A percentile compares a stretch with the other conserved stretches of the same genome.
Conservation (phyloP, 2,113 vertebrate species). For the Myrmophylax atrothorax region DNA sequence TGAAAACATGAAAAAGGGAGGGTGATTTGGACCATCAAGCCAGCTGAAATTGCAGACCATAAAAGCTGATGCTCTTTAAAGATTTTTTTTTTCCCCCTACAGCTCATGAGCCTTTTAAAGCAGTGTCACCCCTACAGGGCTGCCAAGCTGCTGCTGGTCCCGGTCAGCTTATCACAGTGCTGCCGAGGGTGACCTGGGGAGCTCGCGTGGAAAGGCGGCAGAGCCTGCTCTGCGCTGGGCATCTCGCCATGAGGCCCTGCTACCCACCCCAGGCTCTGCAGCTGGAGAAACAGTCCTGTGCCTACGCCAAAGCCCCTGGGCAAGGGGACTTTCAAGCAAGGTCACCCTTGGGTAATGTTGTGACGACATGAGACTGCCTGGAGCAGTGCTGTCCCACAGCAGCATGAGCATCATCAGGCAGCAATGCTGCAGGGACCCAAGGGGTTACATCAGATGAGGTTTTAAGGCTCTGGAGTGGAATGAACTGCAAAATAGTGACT, state of each 20-base stretch:
- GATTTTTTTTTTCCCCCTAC: constrained; percentile 12
- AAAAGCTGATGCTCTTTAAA: constrained; percentile 65
- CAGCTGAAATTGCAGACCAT: constrained; percentile 56
- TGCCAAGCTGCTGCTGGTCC: constrained; percentile 39
- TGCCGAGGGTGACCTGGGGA: neutral
- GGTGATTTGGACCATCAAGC: constrained; percentile 61
- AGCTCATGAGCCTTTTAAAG: constrained; percentile 58
- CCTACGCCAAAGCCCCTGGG: neutral
- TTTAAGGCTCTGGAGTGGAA: neutral
- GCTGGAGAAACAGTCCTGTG: neutral
- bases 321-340: neutral
- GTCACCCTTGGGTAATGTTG: neutral
- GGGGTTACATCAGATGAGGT: neutral
- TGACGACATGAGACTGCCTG: neutral
- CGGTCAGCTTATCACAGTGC: neutral
- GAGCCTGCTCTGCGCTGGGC: neutral
- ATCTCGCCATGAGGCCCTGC: neutral
- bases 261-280: neutral
- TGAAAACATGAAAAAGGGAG: constrained; percentile 70
- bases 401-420: neutral
- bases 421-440: neutral
- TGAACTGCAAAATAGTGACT: neutral
- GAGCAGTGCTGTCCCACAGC: neutral
- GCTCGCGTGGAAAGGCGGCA: neutral
- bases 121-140: constrained; percentile 28